Percentiles rank a stretch among this genome's conserved stretches.
Conservation (phyloP, 2,888 invertebrate species). For the Agonopterix heracliana region DNA sequence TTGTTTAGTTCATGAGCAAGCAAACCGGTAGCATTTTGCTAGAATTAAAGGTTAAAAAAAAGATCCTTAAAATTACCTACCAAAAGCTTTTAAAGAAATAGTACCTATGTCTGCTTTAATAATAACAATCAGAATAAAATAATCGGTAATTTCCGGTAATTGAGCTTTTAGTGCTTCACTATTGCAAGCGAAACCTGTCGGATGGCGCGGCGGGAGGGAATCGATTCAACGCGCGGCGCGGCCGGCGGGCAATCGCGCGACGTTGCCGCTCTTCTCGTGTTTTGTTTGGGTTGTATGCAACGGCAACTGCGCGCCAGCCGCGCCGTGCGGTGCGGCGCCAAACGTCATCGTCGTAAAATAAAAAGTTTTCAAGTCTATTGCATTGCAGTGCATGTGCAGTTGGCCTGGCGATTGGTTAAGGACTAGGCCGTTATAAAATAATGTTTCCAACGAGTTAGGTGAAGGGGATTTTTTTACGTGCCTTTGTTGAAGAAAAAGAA, state of each 20-base stretch:
- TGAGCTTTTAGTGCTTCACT: constrained; percentile 54
- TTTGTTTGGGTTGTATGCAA: constrained; percentile 65
- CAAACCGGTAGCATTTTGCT: too few relatives aligned
- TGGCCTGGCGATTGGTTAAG: too few relatives aligned
- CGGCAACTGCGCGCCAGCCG: constrained; percentile 33
- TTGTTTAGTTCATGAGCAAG: too few relatives aligned
- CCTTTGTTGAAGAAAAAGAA: too few relatives aligned
- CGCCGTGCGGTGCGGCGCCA: constrained; percentile 11
- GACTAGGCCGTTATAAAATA: too few relatives aligned
- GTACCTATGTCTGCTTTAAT: too few relatives aligned
- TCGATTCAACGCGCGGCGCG: constrained; percentile 29
- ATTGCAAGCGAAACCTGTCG: constrained; percentile 29
- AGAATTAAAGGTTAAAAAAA: too few relatives aligned
- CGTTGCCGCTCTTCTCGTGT: constrained; percentile 62
- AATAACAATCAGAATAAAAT: constrained; percentile 22
- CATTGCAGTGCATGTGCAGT: too few relatives aligned
- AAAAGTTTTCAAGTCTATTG: neutral
- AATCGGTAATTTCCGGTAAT: constrained; percentile 59
- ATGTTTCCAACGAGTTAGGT: too few relatives aligned
- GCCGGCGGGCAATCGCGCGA: constrained; percentile 36
- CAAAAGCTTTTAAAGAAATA: too few relatives aligned
- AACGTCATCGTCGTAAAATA: constrained; percentile 1
- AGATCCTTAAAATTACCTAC: too few relatives aligned
- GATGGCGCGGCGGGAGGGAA: constrained; percentile 29
- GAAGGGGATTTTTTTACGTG: too few relatives aligned